Evolutionary conservation across 2,113 vertebrate genomes (phyloP).

Genomic region (Lagopus muta): DNA sequence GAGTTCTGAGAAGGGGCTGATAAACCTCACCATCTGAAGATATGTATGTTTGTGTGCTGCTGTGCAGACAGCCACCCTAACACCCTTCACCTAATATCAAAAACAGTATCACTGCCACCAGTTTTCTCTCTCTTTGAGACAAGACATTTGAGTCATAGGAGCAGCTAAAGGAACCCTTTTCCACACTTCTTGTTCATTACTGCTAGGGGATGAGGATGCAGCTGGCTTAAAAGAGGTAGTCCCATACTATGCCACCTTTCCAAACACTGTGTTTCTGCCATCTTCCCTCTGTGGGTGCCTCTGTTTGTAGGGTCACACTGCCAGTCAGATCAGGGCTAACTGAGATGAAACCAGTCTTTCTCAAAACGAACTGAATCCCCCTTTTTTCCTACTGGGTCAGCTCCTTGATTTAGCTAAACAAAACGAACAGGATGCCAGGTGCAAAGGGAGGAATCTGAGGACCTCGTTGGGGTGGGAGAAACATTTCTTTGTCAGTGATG

Average conservation of each 20-base stretch:
- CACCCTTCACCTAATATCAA: neutral
- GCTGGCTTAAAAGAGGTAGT: neutral
- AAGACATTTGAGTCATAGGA: neutral
- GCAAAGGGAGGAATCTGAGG: neutral
- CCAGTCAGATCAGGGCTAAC: neutral
- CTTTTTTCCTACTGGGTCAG: neutral
- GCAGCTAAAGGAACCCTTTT: neutral
- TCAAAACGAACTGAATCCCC: neutral
- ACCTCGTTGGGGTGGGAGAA: neutral
- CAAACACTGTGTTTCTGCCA: neutral
- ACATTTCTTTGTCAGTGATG: neutral
- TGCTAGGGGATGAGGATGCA: neutral
- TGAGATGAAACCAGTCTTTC: rapidly evolving
- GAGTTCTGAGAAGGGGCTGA: neutral
- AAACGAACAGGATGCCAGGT: neutral
- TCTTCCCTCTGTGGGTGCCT: neutral
- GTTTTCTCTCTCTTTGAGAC: neutral
- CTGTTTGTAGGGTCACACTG: neutral
- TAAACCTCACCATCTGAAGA: neutral
- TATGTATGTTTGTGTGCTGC: neutral
- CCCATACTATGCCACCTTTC: rapidly evolving
- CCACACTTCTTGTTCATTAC: neutral
- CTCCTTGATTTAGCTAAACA: neutral
- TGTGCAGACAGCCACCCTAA: neutral
- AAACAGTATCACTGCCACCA: neutral